Percentiles rank a stretch among this genome's conserved stretches.
Evolutionary conservation across 2,797 vertebrate genomes (phyloP).

Genomic region (Chanos chanos): DNA sequence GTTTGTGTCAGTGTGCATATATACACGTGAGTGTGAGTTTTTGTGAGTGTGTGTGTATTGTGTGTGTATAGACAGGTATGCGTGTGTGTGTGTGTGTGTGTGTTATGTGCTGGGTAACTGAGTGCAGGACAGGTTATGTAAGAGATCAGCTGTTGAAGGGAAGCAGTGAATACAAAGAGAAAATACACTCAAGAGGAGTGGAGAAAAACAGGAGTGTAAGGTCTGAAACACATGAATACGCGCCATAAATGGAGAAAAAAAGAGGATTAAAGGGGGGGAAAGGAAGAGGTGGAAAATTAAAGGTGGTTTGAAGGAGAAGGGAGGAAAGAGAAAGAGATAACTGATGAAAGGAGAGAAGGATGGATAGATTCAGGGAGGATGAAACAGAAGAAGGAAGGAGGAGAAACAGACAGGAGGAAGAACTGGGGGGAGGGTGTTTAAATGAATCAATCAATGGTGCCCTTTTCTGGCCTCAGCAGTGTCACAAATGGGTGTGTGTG

Average conservation of each 20-base stretch:
- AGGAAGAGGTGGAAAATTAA: too few relatives aligned
- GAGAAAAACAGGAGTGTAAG: too few relatives aligned
- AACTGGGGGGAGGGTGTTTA: background rate
- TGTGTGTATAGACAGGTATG: background rate
- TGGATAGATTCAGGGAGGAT: background rate
- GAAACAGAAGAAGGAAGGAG: background rate
- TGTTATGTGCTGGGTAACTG: slow-evolving; percentile 2
- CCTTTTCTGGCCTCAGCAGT: background rate
- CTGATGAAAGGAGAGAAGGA: background rate
- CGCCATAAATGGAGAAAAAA: too few relatives aligned
- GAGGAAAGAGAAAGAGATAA: too few relatives aligned
- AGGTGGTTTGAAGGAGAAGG: too few relatives aligned
- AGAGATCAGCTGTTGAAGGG: background rate
- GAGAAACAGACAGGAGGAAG: background rate
- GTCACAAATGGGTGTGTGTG: too few relatives aligned
- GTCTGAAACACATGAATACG: too few relatives aligned
- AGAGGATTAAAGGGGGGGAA: too few relatives aligned
- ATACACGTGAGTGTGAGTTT: background rate
- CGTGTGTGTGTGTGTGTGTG: background rate
- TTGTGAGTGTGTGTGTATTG: background rate
- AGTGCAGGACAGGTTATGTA: slow-evolving; percentile 1
- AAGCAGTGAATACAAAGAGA: background rate
- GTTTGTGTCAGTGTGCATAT: background rate
- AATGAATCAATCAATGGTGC: slow-evolving; percentile 4
- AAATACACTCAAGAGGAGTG: too few relatives aligned